Evolutionary conservation across 2,797 vertebrate genomes (phyloP).

Genomic region (Rallus crepitans): DNA sequence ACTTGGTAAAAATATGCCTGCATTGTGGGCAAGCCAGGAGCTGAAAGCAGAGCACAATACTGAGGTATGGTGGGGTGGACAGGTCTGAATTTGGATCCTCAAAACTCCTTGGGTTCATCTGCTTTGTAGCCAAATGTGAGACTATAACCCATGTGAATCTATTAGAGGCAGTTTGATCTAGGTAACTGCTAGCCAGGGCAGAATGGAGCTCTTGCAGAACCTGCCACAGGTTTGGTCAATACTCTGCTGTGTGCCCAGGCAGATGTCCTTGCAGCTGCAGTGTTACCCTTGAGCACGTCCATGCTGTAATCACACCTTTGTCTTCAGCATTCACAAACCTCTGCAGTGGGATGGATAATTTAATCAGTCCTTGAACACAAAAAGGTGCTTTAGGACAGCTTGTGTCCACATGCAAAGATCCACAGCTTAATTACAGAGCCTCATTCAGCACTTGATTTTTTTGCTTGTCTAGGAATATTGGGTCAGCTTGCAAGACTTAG

Average conservation of each 20-base stretch:
- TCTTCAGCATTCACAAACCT: not conserved
- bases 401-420: not conserved
- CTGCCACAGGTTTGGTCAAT: accelerated
- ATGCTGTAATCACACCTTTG: not conserved
- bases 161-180: accelerated
- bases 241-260: accelerated
- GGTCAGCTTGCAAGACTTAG: not conserved
- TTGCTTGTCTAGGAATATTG: not conserved
- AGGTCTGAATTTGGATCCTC: not conserved
- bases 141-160: accelerated
- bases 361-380: not conserved
- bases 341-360: not conserved
- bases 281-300: not conserved
- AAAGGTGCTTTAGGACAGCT: not conserved
- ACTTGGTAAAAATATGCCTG: not conserved
- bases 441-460: not conserved
- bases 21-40: accelerated
- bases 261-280: not conserved
- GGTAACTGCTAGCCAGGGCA: not conserved
- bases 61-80: not conserved
- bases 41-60: not conserved
- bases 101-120: not conserved
- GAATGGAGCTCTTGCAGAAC: not conserved
- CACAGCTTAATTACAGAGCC: not conserved
- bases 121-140: not conserved